Evolutionary conservation across 2,113 vertebrate species (phyloP).

Genomic region (Numenius arquata): DNA sequence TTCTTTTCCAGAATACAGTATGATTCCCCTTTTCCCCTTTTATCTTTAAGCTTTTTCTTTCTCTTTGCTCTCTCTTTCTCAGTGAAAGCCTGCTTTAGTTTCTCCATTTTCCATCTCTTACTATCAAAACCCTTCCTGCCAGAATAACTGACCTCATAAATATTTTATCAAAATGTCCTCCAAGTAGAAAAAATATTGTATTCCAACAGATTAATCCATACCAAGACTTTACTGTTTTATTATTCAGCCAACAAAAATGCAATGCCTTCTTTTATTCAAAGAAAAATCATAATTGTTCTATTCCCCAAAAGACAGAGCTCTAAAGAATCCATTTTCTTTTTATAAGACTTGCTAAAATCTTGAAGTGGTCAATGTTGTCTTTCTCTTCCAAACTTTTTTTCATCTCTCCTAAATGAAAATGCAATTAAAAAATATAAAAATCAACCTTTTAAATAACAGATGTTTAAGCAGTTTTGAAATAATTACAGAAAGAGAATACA

Average conservation of each 20-base stretch:
- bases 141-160: neutral
- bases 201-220: neutral
- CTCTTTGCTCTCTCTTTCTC: neutral
- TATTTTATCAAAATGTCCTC: neutral
- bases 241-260: neutral
- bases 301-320: neutral
- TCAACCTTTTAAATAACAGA: neutral
- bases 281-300: neutral
- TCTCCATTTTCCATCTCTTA: neutral
- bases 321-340: neutral
- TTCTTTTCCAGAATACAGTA: neutral
- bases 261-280: neutral
- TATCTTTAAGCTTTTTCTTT: neutral
- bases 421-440: neutral
- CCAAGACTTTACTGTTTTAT: neutral
- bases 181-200: neutral
- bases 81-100: neutral
- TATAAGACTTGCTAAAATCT: neutral
- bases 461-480: neutral
- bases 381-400: neutral
- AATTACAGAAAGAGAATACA: neutral
- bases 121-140: neutral
- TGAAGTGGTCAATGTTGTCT: neutral
- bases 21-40: neutral
- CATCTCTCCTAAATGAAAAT: neutral